phyloP scores from a whole-genome alignment of 2,113 vertebrate genomes.

The Circaetus cinerascens region DNA sequence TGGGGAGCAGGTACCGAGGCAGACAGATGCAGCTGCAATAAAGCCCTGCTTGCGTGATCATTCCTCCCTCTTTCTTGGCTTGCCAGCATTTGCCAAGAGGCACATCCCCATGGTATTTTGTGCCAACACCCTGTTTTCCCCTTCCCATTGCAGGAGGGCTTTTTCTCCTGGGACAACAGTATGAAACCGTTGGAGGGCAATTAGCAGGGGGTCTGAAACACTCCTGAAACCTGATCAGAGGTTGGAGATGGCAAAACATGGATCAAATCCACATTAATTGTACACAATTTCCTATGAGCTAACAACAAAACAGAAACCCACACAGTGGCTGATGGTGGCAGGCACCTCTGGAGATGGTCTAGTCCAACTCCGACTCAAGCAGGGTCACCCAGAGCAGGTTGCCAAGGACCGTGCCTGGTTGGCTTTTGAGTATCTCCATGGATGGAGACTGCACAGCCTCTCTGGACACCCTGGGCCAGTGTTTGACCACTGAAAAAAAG shows the following conservation, averaged over 20 bases:
- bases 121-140: not conserved
- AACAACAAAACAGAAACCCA: not conserved
- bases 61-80: not conserved
- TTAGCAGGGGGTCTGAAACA: not conserved
- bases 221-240: not conserved
- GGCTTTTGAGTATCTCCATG: not conserved
- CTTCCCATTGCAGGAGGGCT: not conserved
- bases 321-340: not conserved
- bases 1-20: not conserved
- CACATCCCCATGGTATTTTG: not conserved
- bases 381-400: not conserved
- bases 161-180: not conserved
- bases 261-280: not conserved
- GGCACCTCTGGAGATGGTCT: not conserved
- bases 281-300: not conserved
- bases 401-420: rapidly evolving
- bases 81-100: not conserved
- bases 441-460: not conserved
- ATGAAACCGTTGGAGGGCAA: not conserved
- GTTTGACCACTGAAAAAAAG: not conserved
- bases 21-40: not conserved
- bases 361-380: not conserved
- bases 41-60: rapidly evolving
- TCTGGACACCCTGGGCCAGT: not conserved
- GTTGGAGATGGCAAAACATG: not conserved